These are phyloP conservation scores for Zaprionus taronus DNA, from an alignment of 1,140 invertebrate genomes.

Conservation along the genomic window DNA sequence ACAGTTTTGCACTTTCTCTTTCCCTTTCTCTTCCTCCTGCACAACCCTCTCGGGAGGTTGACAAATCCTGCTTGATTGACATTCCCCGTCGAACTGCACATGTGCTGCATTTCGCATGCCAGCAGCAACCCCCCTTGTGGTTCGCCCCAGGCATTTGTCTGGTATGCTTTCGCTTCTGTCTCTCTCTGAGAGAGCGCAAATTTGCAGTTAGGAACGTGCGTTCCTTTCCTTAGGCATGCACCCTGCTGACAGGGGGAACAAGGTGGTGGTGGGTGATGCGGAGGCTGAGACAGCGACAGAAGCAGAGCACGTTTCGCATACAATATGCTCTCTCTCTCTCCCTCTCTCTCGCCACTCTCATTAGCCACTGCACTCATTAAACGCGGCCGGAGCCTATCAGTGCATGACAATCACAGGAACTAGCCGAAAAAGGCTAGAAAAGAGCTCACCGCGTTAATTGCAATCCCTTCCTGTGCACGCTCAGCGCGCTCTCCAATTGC, in stretches of 20 bases:
- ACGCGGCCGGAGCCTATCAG: constrained; percentile 20
- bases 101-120: constrained; percentile 73
- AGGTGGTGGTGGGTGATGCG: constrained; percentile 35
- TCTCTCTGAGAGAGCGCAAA: constrained; percentile 11
- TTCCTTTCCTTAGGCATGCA: constrained; percentile 41
- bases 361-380: constrained; percentile 41
- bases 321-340: constrained; percentile 39
- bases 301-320: constrained; percentile 42
- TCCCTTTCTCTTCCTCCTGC: constrained; percentile 15
- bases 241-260: constrained; percentile 58
- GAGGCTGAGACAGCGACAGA: constrained; percentile 1
- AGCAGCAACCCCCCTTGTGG: constrained; percentile 32
- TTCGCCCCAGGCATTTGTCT: constrained; percentile 54
- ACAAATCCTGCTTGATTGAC: constrained; percentile 43
- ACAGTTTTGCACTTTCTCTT: constrained; percentile 21
- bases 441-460: constrained; percentile 57
- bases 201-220: constrained; percentile 39
- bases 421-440: constrained; percentile 24
- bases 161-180: constrained; percentile 51
- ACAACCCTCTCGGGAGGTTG: constrained; percentile 19
- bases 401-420: constrained; percentile 57
- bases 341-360: constrained; percentile 13
- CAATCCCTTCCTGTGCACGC: constrained; percentile 64
- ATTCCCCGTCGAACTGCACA: constrained; percentile 45
- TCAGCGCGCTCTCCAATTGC: constrained; percentile 44